phyloP scores from a whole-genome alignment of 2,797 vertebrate genomes.

The Avahi laniger region DNA sequence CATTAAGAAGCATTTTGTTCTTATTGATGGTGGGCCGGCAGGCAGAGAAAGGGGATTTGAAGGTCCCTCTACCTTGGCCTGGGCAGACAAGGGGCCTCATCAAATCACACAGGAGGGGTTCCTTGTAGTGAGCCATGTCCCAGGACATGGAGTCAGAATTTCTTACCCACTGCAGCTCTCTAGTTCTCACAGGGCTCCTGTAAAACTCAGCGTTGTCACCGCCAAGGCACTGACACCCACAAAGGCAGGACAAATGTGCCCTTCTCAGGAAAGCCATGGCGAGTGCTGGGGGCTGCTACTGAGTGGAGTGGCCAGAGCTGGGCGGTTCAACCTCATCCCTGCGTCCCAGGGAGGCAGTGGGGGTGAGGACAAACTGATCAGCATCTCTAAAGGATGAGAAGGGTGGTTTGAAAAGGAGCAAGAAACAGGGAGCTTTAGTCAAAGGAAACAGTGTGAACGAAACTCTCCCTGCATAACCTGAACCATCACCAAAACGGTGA shows the following conservation, averaged over 20 bases:
- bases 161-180: background rate
- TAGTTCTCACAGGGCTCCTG: background rate
- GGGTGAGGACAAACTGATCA: fast-evolving
- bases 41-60: background rate
- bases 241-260: too few relatives aligned
- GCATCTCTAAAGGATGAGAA: background rate
- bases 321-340: too few relatives aligned
- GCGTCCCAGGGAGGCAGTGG: fast-evolving
- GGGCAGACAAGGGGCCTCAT: background rate
- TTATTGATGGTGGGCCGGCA: too few relatives aligned
- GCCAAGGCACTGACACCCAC: background rate
- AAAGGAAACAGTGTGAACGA: background rate
- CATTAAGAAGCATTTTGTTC: background rate
- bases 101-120: fast-evolving
- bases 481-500: background rate
- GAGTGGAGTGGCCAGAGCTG: background rate
- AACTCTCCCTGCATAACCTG: background rate
- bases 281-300: fast-evolving
- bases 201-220: background rate
- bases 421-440: background rate
- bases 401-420: background rate
- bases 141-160: background rate
- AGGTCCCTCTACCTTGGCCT: too few relatives aligned
- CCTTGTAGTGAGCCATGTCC: fast-evolving
- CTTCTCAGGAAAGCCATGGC: fast-evolving